Evolutionary conservation across 2,888 invertebrate species (phyloP), one percentile per base, ranked within the genome.

Genomic region (Itoplectis maculator): DNA sequence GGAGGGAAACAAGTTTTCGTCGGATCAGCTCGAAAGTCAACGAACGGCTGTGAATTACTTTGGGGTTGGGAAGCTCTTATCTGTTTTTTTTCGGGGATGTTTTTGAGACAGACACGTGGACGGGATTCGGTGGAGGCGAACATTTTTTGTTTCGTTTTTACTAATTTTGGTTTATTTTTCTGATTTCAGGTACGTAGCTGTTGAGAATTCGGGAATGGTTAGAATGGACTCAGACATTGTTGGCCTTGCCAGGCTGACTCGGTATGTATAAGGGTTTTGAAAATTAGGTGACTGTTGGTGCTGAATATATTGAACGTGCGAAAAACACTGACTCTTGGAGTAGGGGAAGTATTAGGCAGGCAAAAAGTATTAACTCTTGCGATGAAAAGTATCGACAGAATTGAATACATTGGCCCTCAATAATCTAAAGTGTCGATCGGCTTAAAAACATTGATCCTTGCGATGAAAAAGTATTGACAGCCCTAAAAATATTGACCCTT

Each of bases 11-110:
- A 63, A 59, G 66, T 69, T 59, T 15, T 35, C 51, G 51, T 45
- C 11, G 40, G 42, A 54, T 78, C 70, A 74, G 68, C 61, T 4
- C 29, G 42, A 73, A 79, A 56, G 61, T 49, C 49, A 18, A 73
- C 47, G 18, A 54, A 40, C 37, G n/a, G 18, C 37, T 61, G 8
- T 11, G 45, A 6, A 49, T 49, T 49, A 49, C 15, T 49, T 49
- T 49, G 49, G 7, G 6, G 13, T 9, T 42, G n/a, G n/a, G n/a
- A n/a, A n/a, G 29, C 5, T 29, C 5, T 29, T 29, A 2, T 29
- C 5, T 29, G 3, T 5, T 29, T 29, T 5, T 5, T 29, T 29
- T 29, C 29, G 29, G 29, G 29, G 29, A 29, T 29, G 29, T 2
- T 29, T 29, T 29, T n/a, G n/a, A n/a, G n/a, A n/a, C n/a, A n/a